Conservation (phyloP, 2,888 invertebrate species). For the Resseliella maxima region DNA sequence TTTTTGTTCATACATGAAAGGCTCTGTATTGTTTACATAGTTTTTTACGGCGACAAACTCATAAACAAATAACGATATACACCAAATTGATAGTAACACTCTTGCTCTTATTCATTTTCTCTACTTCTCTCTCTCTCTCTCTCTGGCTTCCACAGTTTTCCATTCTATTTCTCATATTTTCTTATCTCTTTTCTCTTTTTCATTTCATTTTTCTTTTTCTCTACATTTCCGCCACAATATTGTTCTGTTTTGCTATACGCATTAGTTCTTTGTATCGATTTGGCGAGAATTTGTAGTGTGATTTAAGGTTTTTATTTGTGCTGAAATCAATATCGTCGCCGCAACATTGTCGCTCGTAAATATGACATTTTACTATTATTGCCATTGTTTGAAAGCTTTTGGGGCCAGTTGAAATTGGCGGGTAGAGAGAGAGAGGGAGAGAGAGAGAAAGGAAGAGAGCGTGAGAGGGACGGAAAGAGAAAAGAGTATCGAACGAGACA, state of each 20-base stretch:
- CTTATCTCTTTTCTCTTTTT: background rate
- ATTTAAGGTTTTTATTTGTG: conserved; percentile 44
- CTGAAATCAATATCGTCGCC: conserved; percentile 44
- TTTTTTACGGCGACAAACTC: conserved; percentile 44
- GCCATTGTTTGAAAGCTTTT: conserved; percentile 29
- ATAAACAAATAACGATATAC: conserved; percentile 49
- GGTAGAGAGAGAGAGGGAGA: too few relatives aligned
- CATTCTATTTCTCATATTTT: background rate
- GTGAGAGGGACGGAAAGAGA: background rate
- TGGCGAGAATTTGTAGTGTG: background rate
- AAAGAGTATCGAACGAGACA: too few relatives aligned
- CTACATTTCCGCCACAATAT: too few relatives aligned
- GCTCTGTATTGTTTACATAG: conserved; percentile 35
- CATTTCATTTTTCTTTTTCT: conserved; percentile 25
- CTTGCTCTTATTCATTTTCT: background rate
- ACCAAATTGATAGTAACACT: conserved; percentile 41
- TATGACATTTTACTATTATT: conserved; percentile 52
- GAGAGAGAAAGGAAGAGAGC: too few relatives aligned
- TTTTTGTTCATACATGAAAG: background rate
- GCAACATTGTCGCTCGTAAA: conserved; percentile 52
- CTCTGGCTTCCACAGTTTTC: too few relatives aligned
- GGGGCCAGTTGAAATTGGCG: background rate
- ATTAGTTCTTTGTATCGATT: too few relatives aligned
- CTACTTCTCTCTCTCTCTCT: background rate
- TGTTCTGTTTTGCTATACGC: too few relatives aligned